phyloP scores from a whole-genome alignment of 2,113 vertebrate species.

The Lophochroa leadbeateri region DNA sequence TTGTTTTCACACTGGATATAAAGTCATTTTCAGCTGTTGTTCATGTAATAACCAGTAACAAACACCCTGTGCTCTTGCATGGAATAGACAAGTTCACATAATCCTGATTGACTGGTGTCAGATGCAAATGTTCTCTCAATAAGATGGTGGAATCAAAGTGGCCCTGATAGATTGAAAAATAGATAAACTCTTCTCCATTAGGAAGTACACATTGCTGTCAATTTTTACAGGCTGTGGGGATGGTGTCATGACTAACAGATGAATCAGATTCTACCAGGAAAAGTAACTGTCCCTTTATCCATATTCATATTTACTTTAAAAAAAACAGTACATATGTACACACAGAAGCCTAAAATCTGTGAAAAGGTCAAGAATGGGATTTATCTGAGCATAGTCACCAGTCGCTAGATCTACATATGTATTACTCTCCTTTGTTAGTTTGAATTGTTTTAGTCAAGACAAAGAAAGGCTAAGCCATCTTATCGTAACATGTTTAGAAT shows the following conservation, averaged over 20 bases:
- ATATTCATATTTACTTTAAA: not conserved
- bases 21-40: not conserved
- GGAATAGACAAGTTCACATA: not conserved
- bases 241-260: not conserved
- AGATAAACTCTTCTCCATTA: not conserved
- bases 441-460: not conserved
- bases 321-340: not conserved
- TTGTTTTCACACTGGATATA: not conserved
- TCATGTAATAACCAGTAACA: not conserved
- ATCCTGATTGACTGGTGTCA: not conserved
- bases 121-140: not conserved
- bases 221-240: not conserved
- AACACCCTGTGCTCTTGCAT: not conserved
- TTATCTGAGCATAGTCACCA: not conserved
- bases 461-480: not conserved
- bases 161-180: not conserved
- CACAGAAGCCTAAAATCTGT: not conserved
- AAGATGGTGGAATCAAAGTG: not conserved
- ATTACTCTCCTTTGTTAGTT: not conserved
- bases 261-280: not conserved
- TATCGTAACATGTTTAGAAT: not conserved
- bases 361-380: not conserved
- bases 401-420: not conserved
- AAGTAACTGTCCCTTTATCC: not conserved
- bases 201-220: not conserved